These are phyloP conservation scores for Scaptomyza montana DNA, from an alignment of 1,140 invertebrate genomes.

Conservation along the genomic window DNA sequence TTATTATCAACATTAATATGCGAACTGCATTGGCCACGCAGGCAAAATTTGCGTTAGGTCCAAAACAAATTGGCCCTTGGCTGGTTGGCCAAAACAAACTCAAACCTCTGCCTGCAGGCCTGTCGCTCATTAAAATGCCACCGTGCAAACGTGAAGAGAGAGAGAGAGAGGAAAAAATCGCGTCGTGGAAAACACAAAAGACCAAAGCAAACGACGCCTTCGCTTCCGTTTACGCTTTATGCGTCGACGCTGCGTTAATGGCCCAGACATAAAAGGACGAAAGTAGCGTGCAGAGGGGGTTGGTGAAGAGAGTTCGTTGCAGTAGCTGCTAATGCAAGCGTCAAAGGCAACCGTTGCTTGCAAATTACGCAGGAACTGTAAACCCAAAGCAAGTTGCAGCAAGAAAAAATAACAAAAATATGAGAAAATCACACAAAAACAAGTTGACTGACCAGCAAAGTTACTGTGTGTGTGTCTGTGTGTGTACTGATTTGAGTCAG, in stretches of 20 bases:
- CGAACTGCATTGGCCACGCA: conserved; percentile 43
- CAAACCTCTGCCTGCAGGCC: conserved; percentile 10
- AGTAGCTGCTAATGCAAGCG: conserved; percentile 59
- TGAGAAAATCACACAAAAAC: conserved; percentile 7
- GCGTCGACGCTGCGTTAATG: conserved; percentile 62
- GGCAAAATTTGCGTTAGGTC: conserved; percentile 61
- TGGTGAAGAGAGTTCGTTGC: background rate
- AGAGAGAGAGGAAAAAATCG: background rate
- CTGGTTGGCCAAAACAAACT: conserved; percentile 30
- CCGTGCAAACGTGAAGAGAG: conserved; percentile 27
- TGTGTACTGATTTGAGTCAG: background rate
- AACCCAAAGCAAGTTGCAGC: conserved; percentile 1
- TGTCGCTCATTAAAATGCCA: conserved; percentile 70
- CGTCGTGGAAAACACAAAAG: conserved; percentile 35
- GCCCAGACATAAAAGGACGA: conserved; percentile 36
- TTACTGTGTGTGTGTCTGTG: background rate
- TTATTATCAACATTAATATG: conserved; percentile 63
- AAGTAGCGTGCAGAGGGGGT: background rate
- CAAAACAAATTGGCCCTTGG: conserved; percentile 46
- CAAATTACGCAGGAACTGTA: conserved; percentile 41
- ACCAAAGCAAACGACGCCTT: conserved; percentile 42
- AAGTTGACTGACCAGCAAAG: conserved; percentile 36
- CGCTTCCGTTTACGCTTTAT: conserved; percentile 45
- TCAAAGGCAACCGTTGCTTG: conserved; percentile 55
- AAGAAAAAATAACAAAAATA: conserved; percentile 15